Conservation (phyloP, 2,888 invertebrate species). For the Eledone cirrhosa region DNA sequence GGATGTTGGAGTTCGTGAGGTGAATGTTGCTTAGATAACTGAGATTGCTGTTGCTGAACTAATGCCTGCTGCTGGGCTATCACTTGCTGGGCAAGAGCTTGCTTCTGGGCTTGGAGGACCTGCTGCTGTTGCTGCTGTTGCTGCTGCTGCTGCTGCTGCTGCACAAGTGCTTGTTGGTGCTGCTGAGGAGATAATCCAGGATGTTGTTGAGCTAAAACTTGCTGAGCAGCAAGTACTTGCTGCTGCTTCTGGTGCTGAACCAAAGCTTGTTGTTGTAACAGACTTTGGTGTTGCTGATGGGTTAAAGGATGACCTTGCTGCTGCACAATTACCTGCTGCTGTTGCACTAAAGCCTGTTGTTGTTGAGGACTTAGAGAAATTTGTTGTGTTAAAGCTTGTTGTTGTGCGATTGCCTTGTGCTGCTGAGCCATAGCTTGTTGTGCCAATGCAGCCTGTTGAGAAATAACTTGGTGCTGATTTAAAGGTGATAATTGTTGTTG, state of each 20-base stretch:
- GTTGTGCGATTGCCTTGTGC: background rate
- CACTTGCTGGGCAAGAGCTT: background rate
- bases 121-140: too few species aligned
- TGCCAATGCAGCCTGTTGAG: background rate
- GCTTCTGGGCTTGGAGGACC: background rate
- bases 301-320: conserved; percentile 3
- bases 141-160: conserved; percentile 23
- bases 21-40: conserved; percentile 20
- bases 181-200: too few species aligned
- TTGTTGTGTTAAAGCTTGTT: conserved; percentile 6
- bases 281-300: conserved; percentile 16
- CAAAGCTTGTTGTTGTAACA: background rate
- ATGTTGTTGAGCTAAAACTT: conserved; percentile 28
- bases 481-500: background rate
- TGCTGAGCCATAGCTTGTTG: conserved; percentile 11
- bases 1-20: conserved; percentile 21
- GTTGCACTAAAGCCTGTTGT: conserved; percentile 26
- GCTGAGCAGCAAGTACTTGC: conserved; percentile 17
- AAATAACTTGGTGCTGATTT: background rate
- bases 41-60: conserved; percentile 9
- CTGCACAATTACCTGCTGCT: conserved; percentile 12
- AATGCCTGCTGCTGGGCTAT: background rate
- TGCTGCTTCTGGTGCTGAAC: conserved; percentile 20
- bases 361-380: conserved; percentile 10
- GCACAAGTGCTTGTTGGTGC: background rate